Conservation (phyloP, 2,888 invertebrate species). For the Amiota communis region DNA sequence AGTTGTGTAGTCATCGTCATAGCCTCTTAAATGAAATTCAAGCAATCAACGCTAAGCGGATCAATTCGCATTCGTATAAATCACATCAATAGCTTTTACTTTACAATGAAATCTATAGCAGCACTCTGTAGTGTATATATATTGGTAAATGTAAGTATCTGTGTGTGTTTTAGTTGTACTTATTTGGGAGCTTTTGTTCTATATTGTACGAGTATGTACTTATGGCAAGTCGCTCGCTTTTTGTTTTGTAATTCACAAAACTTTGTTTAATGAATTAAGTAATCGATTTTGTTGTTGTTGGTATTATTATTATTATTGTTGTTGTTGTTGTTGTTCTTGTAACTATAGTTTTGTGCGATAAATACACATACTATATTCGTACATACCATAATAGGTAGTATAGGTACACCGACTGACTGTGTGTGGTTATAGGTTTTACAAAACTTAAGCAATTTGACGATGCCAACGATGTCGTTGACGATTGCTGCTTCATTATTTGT, state of each 20-base stretch:
- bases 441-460: slow-evolving; percentile 8
- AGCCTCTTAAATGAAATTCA: slow-evolving; percentile 49
- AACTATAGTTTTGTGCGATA: not conserved
- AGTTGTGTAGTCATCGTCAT: not conserved
- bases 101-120: too few relatives aligned
- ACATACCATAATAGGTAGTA: too few relatives aligned
- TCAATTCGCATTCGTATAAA: slow-evolving; percentile 46
- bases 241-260: slow-evolving; percentile 51
- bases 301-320: slow-evolving; percentile 43
- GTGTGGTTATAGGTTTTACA: too few relatives aligned
- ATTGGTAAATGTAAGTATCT: not conserved
- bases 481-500: slow-evolving; percentile 31
- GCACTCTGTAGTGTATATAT: too few relatives aligned
- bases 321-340: slow-evolving; percentile 29
- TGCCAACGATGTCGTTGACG: not conserved
- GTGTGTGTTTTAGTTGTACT: slow-evolving; percentile 7
- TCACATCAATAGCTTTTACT: not conserved
- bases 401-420: too few relatives aligned
- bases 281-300: slow-evolving; percentile 47
- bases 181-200: slow-evolving; percentile 6
- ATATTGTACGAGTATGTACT: not conserved
- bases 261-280: slow-evolving; percentile 60
- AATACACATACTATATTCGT: too few relatives aligned
- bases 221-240: not conserved
- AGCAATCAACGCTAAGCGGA: slow-evolving; percentile 63